A percentile compares a stretch with the other conserved stretches of the same genome.
Conservation (phyloP, 2,888 invertebrate species). For the Nomada ferruginata region DNA sequence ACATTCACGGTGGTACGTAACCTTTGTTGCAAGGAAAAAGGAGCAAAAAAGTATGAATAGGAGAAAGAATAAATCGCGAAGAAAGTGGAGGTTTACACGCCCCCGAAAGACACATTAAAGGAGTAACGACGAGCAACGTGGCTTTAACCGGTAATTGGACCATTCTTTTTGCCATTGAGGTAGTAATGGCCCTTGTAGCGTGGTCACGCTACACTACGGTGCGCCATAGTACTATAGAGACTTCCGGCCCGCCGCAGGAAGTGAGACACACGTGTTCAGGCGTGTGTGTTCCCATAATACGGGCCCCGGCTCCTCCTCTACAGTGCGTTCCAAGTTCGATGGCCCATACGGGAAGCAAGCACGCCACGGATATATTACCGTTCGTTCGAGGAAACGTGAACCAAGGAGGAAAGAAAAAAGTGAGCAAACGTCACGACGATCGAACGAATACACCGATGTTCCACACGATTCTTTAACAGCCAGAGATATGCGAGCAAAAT, state of each 20-base stretch:
- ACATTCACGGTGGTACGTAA: not conserved
- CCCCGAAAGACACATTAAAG: conserved; percentile 55
- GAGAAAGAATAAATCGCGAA: not conserved
- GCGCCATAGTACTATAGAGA: conserved; percentile 82
- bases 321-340: conserved; percentile 68
- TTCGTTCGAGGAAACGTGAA: conserved; percentile 50
- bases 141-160: conserved; percentile 78
- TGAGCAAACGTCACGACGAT: conserved; percentile 56
- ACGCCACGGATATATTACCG: conserved; percentile 60
- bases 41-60: not conserved
- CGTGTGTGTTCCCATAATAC: conserved; percentile 80
- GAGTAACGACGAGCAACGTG: conserved; percentile 61
- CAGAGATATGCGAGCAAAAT: not conserved
- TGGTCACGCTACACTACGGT: conserved; percentile 81
- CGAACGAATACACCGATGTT: conserved; percentile 5
- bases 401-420: conserved; percentile 56
- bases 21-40: not conserved
- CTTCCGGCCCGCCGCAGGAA: conserved; percentile 83
- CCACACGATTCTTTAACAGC: not conserved
- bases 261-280: conserved; percentile 82
- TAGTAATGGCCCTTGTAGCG: conserved; percentile 80
- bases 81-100: conserved; percentile 24
- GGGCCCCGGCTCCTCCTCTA: conserved; percentile 65
- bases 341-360: conserved; percentile 60
- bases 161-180: conserved; percentile 78